Percentiles rank a stretch among this genome's conserved stretches.
These are phyloP conservation scores for Drosophila sordidula DNA, from an alignment of 2,888 invertebrate species.

Conservation along the genomic window DNA sequence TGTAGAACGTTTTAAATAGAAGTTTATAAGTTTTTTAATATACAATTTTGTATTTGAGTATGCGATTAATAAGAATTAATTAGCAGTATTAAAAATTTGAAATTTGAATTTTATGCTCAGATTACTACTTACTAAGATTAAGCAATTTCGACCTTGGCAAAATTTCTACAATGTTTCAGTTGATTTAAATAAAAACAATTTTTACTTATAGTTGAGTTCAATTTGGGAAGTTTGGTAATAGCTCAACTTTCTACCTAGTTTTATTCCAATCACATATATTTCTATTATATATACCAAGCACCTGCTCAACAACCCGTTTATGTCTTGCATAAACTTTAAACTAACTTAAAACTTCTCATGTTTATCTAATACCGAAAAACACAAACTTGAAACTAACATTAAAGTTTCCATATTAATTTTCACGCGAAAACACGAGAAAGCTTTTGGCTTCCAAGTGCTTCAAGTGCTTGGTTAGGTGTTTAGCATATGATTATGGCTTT, in stretches of 20 bases:
- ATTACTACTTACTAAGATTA: no score
- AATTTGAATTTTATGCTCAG: no score
- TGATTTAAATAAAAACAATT: no score
- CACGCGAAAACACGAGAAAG: conserved; percentile 17
- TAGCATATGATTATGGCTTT: conserved; percentile 35
- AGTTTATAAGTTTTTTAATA: no score
- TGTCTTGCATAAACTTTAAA: not conserved
- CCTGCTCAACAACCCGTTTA: no score
- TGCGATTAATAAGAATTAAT: no score
- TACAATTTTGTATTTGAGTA: no score
- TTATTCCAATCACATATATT: not conserved
- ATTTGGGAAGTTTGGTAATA: not conserved
- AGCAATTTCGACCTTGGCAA: no score
- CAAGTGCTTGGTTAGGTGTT: conserved; percentile 2
- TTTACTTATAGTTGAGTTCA: not conserved
- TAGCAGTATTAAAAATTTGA: no score
- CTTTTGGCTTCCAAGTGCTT: conserved; percentile 12
- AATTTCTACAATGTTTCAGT: no score
- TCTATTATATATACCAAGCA: not conserved
- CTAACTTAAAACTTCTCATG: conserved; percentile 7
- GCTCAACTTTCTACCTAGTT: not conserved
- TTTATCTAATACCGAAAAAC: not conserved
- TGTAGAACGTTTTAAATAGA: no score
- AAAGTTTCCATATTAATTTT: conserved; percentile 7
- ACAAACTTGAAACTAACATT: conserved; percentile 22